These are phyloP conservation scores for Exaiptasia diaphana DNA, from an alignment of 64 coral and sea anemone genomes.

Conservation along the genomic window DNA sequence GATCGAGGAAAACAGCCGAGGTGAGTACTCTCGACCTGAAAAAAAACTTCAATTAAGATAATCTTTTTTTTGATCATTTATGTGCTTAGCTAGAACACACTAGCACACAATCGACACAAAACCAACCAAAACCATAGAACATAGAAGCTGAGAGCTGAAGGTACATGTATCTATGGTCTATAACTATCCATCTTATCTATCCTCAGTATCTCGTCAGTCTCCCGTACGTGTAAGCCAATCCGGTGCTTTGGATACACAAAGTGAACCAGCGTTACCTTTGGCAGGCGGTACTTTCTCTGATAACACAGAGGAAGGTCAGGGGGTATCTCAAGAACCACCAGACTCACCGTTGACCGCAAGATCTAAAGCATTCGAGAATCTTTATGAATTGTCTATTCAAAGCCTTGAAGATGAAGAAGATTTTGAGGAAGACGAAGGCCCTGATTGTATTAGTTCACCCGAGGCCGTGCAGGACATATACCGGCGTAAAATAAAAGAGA, in stretches of 20 bases:
- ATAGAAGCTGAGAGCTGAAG: too few relatives aligned
- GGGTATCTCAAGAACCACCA: background rate
- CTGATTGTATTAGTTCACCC: background rate
- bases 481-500: conserved; percentile 2
- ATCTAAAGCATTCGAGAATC: background rate
- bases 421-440: too few relatives aligned
- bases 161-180: too few relatives aligned
- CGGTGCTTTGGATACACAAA: background rate
- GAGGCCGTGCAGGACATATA: background rate
- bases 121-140: too few relatives aligned
- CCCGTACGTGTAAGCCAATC: conserved; percentile 13
- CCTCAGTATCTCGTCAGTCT: background rate
- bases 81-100: too few relatives aligned
- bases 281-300: background rate
- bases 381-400: background rate
- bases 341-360: background rate
- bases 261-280: too few relatives aligned
- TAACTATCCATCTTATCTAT: too few relatives aligned
- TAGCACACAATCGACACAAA: too few relatives aligned
- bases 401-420: background rate
- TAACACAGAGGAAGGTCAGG: background rate
- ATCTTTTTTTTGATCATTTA: too few relatives aligned
- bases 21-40: too few relatives aligned
- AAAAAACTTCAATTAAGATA: too few relatives aligned
- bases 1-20: background rate